Percentiles rank a stretch among this genome's conserved stretches.
Evolutionary conservation across 2,113 vertebrate genomes (phyloP).

Genomic region (Trematomus loennbergii): DNA sequence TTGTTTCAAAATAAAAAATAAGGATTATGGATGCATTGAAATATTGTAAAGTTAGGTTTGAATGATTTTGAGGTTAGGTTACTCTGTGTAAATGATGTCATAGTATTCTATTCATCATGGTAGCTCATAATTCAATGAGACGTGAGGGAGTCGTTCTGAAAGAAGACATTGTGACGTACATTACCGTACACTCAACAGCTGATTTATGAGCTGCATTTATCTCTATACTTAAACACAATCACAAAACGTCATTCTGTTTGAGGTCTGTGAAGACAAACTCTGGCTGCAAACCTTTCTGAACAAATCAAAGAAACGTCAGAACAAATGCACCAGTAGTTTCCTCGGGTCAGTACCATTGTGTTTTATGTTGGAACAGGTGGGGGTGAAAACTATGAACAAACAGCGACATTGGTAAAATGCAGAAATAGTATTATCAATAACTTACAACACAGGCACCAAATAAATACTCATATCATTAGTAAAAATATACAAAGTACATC

Average conservation of each 20-base stretch:
- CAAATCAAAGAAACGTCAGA: neutral
- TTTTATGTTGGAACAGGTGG: conserved; percentile 66
- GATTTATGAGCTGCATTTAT: neutral
- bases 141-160: neutral
- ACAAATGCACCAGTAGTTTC: neutral
- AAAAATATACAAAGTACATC: conserved; percentile 79
- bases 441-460: conserved; percentile 83
- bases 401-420: conserved; percentile 58
- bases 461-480: conserved; percentile 86
- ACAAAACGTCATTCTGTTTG: neutral
- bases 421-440: conserved; percentile 81
- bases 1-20: neutral
- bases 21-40: neutral
- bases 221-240: neutral
- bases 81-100: neutral
- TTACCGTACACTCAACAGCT: neutral
- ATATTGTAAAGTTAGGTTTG: too few species aligned
- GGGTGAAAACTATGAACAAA: conserved; percentile 54
- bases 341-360: conserved; percentile 41
- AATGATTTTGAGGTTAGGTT: neutral
- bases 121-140: neutral
- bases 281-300: neutral
- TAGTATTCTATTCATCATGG: neutral
- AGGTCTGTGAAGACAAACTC: neutral
- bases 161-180: neutral